Evolutionary conservation across 2,113 vertebrate genomes (phyloP).

Genomic region (Gadus chalcogrammus): DNA sequence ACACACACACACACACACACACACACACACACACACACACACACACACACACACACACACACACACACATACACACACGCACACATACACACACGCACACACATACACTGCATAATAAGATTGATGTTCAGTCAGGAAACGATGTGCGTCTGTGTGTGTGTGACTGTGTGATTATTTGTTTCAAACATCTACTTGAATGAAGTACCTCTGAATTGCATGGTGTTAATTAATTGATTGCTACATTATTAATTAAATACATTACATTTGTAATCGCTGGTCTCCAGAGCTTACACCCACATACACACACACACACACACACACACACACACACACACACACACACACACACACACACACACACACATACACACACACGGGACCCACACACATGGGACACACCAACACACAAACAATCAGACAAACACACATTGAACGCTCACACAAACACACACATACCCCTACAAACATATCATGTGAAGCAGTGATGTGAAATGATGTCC

Average conservation of each 20-base stretch:
- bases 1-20: not conserved
- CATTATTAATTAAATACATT: conserved; percentile 11
- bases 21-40: not conserved
- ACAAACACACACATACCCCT: not conserved
- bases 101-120: not conserved
- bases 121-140: not conserved
- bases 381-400: not conserved
- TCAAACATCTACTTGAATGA: not conserved
- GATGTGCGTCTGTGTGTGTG: not conserved
- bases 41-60: too few species aligned
- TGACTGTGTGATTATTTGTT: not conserved
- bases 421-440: not conserved
- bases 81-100: not conserved
- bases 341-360: not conserved
- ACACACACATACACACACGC: not conserved
- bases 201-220: not conserved
- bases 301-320: conserved; percentile 9
- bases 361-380: not conserved
- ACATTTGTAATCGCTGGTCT: conserved; percentile 48
- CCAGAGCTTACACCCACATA: conserved; percentile 38
- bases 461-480: not conserved
- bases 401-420: not conserved
- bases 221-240: not conserved
- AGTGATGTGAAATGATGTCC: conserved; percentile 22
- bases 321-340: conserved; percentile 19